Percentiles rank a stretch among this genome's conserved stretches.
Evolutionary conservation across 2,797 vertebrate species (phyloP).

Genomic region (Catharus ustulatus): DNA sequence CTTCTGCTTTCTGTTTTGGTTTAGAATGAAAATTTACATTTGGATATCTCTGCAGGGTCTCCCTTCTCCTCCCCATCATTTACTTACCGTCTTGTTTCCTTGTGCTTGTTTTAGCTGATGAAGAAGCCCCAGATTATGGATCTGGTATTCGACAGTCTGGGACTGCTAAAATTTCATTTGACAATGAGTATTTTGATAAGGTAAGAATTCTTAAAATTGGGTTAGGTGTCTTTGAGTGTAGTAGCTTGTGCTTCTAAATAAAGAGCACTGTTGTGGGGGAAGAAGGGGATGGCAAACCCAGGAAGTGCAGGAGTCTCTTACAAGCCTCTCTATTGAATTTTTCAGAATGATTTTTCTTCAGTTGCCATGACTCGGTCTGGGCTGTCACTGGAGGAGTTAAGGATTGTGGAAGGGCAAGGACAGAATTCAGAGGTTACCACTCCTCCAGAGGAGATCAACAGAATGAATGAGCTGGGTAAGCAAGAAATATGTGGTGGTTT

Average conservation of each 20-base stretch:
- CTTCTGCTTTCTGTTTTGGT: neutral
- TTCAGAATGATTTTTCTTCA: slow-evolving; percentile 88
- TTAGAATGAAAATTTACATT: neutral
- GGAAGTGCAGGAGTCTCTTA: neutral
- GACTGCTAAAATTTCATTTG: slow-evolving; percentile 98
- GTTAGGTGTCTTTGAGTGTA: neutral
- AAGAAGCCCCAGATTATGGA: slow-evolving; percentile 98
- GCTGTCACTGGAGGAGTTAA: slow-evolving; percentile 93
- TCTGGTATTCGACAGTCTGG: slow-evolving; percentile 97
- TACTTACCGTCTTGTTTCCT: neutral
- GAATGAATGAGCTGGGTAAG: slow-evolving; percentile 91
- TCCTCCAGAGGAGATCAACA: slow-evolving; percentile 93
- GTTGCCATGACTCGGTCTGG: slow-evolving; percentile 89
- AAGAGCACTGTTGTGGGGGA: neutral
- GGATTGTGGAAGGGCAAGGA: slow-evolving; percentile 97
- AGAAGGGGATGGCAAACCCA: neutral
- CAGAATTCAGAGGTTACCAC: slow-evolving; percentile 92
- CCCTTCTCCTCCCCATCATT: neutral
- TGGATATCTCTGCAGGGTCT: neutral
- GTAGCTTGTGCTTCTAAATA: neutral
- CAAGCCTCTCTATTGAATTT: neutral
- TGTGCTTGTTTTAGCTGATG: slow-evolving; percentile 81
- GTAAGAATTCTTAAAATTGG: slow-evolving; percentile 72
- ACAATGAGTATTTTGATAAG: slow-evolving; percentile 96
- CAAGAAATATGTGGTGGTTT: neutral